Evolutionary conservation across 1,140 invertebrate genomes (phyloP), one percentile per base, ranked within the genome.

Genomic region (Whitmania pigra): DNA sequence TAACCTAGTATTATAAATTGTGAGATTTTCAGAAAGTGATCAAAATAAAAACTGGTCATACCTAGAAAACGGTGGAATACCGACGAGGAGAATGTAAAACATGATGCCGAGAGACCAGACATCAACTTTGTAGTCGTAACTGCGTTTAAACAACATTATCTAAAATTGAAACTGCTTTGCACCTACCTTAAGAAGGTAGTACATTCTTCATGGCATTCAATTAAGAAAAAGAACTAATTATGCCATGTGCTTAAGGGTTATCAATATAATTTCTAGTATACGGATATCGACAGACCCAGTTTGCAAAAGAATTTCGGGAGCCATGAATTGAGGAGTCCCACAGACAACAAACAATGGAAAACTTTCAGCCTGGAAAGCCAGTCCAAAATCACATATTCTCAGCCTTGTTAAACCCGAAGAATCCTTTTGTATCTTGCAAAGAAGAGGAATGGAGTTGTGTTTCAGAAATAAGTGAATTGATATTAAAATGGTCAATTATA

Each of bases 31-130:
- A 63, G 18, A 6, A n/a, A 63, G 22, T 63, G 11, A n/a, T 25
- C 29, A 63, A 63, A 63, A 63, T 25, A 1, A 63, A 63, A n/a
- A n/a, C n/a, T 63, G 3, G 4, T 11, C 9, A 25, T 63, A 63
- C 57, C 57, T 25, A 63, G 57, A 63, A 63, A 63, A 63, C 22
- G 57, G 57, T 63, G 57, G 22, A 22, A 63, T 63, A 31, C 57
- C 57, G 22, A 63, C 22, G 9, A 63, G 57, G 18, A 63, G 57
- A 7, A 63, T 63, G 29, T 63, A 63, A 15, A 63, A 63, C 57
- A 63, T 18, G 22, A 63, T 31, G 5, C 57, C 57, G 29, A 63
- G 57, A 0, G 57, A 63, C 57, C 57, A 63, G 4, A 63, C 29
- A 31, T 63, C 57, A n/a, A n/a, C 57, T 63, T 63, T 63, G 57